Evolutionary conservation across 2,113 vertebrate species (phyloP).

Genomic region (Ceyx cyanopectus): DNA sequence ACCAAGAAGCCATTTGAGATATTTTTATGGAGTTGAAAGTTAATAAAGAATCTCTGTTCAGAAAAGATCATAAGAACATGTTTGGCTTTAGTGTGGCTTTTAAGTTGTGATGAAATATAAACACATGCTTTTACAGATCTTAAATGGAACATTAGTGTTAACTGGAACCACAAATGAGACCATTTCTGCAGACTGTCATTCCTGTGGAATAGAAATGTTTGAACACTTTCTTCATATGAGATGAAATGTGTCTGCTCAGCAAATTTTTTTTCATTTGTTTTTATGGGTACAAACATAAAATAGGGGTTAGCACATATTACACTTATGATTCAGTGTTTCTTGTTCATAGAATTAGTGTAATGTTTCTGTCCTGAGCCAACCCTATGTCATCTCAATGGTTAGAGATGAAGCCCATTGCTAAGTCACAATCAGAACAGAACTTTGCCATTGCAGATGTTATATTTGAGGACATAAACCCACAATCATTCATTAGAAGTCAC

Average conservation of each 20-base stretch:
- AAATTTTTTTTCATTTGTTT: not conserved
- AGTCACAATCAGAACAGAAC: not conserved
- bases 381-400: no score
- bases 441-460: not conserved
- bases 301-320: not conserved
- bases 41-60: not conserved
- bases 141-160: not conserved
- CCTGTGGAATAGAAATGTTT: not conserved
- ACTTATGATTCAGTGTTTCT: not conserved
- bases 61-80: not conserved
- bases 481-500: not conserved
- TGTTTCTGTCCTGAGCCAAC: not conserved
- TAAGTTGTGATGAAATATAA: not conserved
- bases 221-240: not conserved
- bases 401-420: not conserved
- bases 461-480: not conserved
- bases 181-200: not conserved
- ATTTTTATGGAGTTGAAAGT: not conserved
- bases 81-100: not conserved
- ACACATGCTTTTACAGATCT: not conserved
- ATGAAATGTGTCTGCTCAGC: not conserved
- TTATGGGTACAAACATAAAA: not conserved
- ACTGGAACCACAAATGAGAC: not conserved
- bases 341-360: not conserved
- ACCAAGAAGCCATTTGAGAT: not conserved